These are phyloP conservation scores for Trachemys scripta DNA, from an alignment of 2,113 vertebrate species.

Conservation along the genomic window DNA sequence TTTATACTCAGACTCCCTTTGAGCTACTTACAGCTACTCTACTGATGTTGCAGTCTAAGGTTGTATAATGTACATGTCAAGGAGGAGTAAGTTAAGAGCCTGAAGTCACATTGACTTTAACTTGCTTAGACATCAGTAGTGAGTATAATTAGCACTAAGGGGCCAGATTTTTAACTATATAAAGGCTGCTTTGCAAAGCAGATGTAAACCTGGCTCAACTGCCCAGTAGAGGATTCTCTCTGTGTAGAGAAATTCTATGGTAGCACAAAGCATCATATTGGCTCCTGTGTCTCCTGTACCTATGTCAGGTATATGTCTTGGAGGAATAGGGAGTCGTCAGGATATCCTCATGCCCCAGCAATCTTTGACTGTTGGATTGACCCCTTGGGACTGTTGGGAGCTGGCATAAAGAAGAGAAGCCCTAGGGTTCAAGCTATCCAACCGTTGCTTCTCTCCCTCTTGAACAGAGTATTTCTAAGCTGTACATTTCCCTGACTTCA, in stretches of 20 bases:
- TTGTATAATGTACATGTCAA: neutral
- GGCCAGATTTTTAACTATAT: neutral
- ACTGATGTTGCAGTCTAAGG: neutral
- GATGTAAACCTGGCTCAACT: neutral
- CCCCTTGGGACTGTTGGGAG: neutral
- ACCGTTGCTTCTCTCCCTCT: neutral
- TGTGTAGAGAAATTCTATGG: neutral
- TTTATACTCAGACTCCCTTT: neutral
- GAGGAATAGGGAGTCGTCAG: neutral
- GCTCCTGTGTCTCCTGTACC: neutral
- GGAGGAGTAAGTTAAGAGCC: neutral
- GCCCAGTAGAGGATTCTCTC: neutral
- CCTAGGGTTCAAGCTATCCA: neutral
- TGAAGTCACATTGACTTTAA: constrained; percentile 29
- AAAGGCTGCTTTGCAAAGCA: neutral
- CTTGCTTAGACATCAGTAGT: neutral
- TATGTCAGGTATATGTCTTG: accelerated
- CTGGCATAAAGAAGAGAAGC: neutral
- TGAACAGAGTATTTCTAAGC: neutral
- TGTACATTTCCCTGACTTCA: no score
- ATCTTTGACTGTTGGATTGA: constrained; percentile 4
- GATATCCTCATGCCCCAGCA: neutral
- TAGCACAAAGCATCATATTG: neutral
- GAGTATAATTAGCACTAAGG: constrained; percentile 28
- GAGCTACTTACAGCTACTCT: neutral